phyloP scores from a whole-genome alignment of 2,888 invertebrate species.

The Salpingus planirostris region DNA sequence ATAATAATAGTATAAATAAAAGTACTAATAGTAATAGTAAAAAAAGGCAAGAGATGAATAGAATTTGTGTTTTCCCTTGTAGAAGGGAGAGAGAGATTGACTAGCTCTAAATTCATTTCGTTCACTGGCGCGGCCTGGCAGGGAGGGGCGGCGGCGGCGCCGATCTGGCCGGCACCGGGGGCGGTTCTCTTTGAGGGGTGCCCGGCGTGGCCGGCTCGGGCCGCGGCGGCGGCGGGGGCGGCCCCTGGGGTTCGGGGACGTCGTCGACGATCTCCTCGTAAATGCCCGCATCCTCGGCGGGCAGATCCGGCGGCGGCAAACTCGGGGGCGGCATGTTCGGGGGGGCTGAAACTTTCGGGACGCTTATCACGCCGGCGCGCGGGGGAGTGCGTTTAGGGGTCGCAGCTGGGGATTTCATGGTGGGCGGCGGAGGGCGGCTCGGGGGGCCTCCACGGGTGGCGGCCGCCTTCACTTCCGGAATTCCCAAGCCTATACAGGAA shows the following conservation, averaged over 20 bases:
- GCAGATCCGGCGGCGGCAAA: slow-evolving; percentile 25
- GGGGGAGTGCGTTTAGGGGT: slow-evolving; percentile 38
- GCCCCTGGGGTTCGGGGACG: slow-evolving; percentile 50
- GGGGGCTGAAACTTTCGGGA: slow-evolving; percentile 31
- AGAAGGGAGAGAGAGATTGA: no score
- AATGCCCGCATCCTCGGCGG: slow-evolving; percentile 40
- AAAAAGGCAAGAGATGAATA: no score
- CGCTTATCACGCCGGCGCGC: slow-evolving; percentile 48
- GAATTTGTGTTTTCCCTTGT: no score
- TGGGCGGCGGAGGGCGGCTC: slow-evolving; percentile 43
- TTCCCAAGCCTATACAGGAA: slow-evolving; percentile 33
- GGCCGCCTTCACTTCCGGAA: slow-evolving; percentile 42
- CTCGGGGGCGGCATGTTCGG: slow-evolving; percentile 19
- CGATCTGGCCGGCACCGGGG: slow-evolving; percentile 47
- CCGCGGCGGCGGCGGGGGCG: slow-evolving; percentile 45
- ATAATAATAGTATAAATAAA: no score
- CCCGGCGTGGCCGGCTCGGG: slow-evolving; percentile 52
- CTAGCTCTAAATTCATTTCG: no score
- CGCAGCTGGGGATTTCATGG: slow-evolving; percentile 42
- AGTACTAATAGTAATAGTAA: no score
- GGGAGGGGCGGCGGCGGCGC: slow-evolving; percentile 59
- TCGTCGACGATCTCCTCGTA: slow-evolving; percentile 51
- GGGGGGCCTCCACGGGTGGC: slow-evolving; percentile 37
- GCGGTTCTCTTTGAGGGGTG: slow-evolving; percentile 45
- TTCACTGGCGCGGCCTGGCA: slow-evolving; percentile 46